Base-by-base conservation (phyloP, 2,888 invertebrate genomes). In the Auanema sp. region DNA sequence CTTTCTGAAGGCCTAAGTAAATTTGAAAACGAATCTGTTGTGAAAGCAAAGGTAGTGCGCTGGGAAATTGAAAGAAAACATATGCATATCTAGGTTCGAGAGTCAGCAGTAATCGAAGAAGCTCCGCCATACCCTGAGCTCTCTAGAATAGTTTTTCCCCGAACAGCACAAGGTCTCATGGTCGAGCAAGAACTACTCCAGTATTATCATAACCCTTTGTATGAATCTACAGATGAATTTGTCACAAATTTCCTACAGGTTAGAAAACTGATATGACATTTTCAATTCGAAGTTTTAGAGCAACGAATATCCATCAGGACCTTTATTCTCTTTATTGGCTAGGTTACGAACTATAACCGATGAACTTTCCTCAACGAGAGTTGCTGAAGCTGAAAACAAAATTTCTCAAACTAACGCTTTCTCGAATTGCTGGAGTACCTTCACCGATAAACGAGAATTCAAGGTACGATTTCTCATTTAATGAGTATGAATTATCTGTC, bases 131-230 rank as follows among this genome's bases (percentile, higher is more conserved):
- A 76, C 61, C 76, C 76, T 4, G 24, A 40, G 5, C 16, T 65
- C 11, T 58, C 63, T 1, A 61, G 64, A 12, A 51, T 65, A 5
- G 57, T 86, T 84, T 56, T 84, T 84, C 82, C 85, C 84, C 52
- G 65, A 10, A 70, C 63, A 40, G 74, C 75, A 23, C 66, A 71
- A 25, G 80, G 78, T 43, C 64, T 81, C 24, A 57, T 81, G 64
- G 71, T 69, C 14, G 79, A 80, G 52, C 68, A 68, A n/a, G 71
- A 79, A 40, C 65, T 82, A 8, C 65, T 80, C 47, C 56, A 68
- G 18, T 82, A 69, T 66, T 83, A 83, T 60, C 72, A 78, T 57
- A 83, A 83, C 62, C 72, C 76, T 21, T 62, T 78, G 10, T 72
- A 80, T 43, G 80, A 82, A 52, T 54, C 66, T n/a, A 72, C 78